Conservation (phyloP, 2,797 vertebrate species). For the Sebastes umbrosus region DNA sequence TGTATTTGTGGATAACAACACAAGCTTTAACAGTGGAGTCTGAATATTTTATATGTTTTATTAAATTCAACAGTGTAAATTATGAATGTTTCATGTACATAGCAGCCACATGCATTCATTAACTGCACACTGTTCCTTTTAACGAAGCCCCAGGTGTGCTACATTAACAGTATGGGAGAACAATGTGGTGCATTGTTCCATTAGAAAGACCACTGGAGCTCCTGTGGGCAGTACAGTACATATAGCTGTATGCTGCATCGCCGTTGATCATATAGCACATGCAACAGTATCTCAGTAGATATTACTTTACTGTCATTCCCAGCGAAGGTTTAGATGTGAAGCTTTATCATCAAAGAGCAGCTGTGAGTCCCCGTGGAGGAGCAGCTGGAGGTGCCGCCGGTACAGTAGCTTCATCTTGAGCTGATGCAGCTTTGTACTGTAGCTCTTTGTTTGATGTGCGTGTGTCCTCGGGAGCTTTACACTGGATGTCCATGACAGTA, state of each 20-base stretch:
- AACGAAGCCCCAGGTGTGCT: not conserved
- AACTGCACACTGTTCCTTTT: not conserved
- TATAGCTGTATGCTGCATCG: not conserved
- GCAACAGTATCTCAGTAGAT: not conserved
- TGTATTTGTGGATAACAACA: not conserved
- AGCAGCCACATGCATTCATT: not conserved
- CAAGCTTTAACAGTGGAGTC: not conserved
- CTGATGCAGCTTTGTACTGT: not conserved
- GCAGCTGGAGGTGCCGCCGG: conserved; percentile 15
- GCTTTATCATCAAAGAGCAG: conserved; percentile 33
- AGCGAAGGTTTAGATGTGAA: not conserved
- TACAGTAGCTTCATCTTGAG: not conserved
- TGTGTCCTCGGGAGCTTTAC: not conserved
- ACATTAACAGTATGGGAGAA: not conserved
- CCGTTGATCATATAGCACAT: not conserved
- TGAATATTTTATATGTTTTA: not conserved
- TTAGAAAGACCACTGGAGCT: not conserved
- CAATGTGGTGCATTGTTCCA: not conserved
- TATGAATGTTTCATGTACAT: not conserved
- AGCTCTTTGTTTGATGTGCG: conserved; percentile 17
- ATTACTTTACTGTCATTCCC: not conserved
- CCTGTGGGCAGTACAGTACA: not conserved
- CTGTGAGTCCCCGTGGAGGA: not conserved
- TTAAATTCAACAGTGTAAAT: not conserved
- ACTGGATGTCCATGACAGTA: conserved; percentile 3